These are phyloP conservation scores for Hyposmocoma kahamanoa DNA, from an alignment of 1,140 invertebrate genomes.

Conservation along the genomic window DNA sequence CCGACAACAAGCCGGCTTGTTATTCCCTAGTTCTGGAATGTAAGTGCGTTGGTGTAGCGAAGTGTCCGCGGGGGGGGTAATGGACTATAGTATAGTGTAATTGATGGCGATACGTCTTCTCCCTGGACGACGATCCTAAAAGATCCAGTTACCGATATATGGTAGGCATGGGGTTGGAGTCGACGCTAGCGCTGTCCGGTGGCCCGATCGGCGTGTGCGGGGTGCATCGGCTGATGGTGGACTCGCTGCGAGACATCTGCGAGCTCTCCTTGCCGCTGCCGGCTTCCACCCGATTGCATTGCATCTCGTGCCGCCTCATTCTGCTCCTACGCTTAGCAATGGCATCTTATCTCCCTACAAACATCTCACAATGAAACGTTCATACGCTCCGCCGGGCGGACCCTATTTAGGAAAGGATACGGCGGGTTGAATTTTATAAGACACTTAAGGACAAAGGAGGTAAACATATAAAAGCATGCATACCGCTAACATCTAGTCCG, in stretches of 20 bases:
- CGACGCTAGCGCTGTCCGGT: slow-evolving; percentile 83
- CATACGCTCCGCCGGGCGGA: slow-evolving; percentile 41
- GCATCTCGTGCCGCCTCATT: slow-evolving; percentile 64
- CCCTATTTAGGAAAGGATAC: slow-evolving; percentile 37
- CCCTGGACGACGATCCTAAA: slow-evolving; percentile 23
- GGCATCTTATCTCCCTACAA: slow-evolving; percentile 60
- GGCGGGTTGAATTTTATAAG: slow-evolving; percentile 39
- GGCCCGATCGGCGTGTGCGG: slow-evolving; percentile 59
- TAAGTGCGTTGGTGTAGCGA: too few species aligned
- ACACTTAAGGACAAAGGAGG: slow-evolving; percentile 38
- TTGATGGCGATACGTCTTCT: slow-evolving; percentile 36
- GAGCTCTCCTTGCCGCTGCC: slow-evolving; percentile 45
- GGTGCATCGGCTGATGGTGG: slow-evolving; percentile 58
- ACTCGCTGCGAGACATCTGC: slow-evolving; percentile 63
- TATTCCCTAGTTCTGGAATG: too few species aligned
- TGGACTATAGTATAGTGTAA: slow-evolving; percentile 4
- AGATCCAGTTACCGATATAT: slow-evolving; percentile 83
- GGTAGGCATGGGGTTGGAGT: slow-evolving; percentile 84
- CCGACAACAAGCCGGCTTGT: too few species aligned
- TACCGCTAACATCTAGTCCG: slow-evolving; percentile 57
- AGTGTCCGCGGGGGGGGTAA: slow-evolving; percentile 13
- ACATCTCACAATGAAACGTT: slow-evolving; percentile 57
- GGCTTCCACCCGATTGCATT: slow-evolving; percentile 40
- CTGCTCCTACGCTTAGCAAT: slow-evolving; percentile 55
- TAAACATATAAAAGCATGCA: slow-evolving; percentile 66